Base-by-base conservation (phyloP, 2,113 vertebrate genomes). In the Scalopus aquaticus region DNA sequence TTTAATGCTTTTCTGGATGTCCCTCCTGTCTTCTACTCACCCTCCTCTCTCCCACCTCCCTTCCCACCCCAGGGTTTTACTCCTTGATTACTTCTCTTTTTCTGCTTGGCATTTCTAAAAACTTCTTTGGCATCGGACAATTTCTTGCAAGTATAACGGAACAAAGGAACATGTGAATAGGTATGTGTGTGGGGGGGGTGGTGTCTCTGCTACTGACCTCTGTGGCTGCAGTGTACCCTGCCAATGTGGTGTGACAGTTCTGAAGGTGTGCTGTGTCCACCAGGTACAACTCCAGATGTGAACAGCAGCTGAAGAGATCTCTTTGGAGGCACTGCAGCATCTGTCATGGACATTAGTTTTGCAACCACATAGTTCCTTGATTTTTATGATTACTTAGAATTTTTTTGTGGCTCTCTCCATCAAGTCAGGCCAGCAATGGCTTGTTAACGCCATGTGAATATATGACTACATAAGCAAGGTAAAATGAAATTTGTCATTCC, bases 401-500 rank as follows among this genome's bases (percentile, higher is more conserved):
- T 82, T 95, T 90, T n/a, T 39, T 84, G 80, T 78, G 83, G 74
- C 73, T 92, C 70, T 72, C 81, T 95, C 77, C 77, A 74, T 78
- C 49, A 30, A 95, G 84, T 87, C 51, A 32, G 67, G 32, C 32
- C 28, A 70, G 44, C 49, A 30, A 49, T 72, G 81, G 74, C 84
- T 93, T 95, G 90, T 79, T 94, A 95, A 85, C 90, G 72, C 17
- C 9, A 13, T 85, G 74, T 91, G 93, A 91, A 44, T 87, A 81
- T 88, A 74, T 74, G 96, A 67, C 77, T 81, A 93, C 91, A 82
- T 81, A 90, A 87, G 69, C 67, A 79, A 96, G 78, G 22, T 85
- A 76, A 97, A 95, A 73, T 86, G 92, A 95, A 95, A 96, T 90
- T 88, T 95, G 88, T 97, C 92, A 80, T 86, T 39, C 49, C n/a